Conservation (phyloP, 2,113 vertebrate genomes). For the Ciconia stormi region DNA sequence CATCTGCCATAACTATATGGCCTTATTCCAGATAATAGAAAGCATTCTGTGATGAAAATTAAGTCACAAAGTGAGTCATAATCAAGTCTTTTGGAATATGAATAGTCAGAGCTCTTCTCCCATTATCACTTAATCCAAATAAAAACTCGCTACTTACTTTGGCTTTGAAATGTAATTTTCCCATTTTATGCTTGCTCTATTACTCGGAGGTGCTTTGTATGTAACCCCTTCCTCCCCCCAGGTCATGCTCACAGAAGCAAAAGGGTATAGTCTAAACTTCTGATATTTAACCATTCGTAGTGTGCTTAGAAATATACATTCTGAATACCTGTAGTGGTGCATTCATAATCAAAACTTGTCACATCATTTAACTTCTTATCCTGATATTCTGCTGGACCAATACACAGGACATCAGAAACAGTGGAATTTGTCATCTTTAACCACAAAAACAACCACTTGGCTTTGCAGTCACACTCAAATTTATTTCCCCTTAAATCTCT, state of each 20-base stretch:
- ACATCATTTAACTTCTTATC: conserved; percentile 94
- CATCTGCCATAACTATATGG: conserved; percentile 1
- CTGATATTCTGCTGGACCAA: conserved; percentile 90
- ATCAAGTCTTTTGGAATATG: conserved; percentile 27
- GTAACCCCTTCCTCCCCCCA: conserved; percentile 16
- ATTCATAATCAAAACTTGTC: conserved; percentile 89
- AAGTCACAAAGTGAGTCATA: conserved; percentile 41
- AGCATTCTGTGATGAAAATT: conserved; percentile 23
- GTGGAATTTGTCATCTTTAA: conserved; percentile 96
- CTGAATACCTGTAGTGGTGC: conserved; percentile 89
- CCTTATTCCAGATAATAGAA: conserved; percentile 40
- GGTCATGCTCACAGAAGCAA: not conserved
- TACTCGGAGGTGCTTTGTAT: not conserved
- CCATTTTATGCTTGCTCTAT: not conserved
- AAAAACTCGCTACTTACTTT: conserved; percentile 6
- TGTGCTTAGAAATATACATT: conserved; percentile 55
- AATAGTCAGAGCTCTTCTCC: conserved; percentile 27
- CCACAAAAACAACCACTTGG: conserved; percentile 97
- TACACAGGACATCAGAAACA: conserved; percentile 91
- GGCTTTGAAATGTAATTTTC: not conserved
- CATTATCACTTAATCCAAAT: conserved; percentile 37
- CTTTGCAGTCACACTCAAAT: conserved; percentile 96
- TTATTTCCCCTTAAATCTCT: conserved; percentile 97
- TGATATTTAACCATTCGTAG: not conserved
- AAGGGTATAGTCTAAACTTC: not conserved